Evolutionary conservation across 2,888 invertebrate species (phyloP), one percentile per base, ranked within the genome.

Genomic region (Chydorus sphaericus): DNA sequence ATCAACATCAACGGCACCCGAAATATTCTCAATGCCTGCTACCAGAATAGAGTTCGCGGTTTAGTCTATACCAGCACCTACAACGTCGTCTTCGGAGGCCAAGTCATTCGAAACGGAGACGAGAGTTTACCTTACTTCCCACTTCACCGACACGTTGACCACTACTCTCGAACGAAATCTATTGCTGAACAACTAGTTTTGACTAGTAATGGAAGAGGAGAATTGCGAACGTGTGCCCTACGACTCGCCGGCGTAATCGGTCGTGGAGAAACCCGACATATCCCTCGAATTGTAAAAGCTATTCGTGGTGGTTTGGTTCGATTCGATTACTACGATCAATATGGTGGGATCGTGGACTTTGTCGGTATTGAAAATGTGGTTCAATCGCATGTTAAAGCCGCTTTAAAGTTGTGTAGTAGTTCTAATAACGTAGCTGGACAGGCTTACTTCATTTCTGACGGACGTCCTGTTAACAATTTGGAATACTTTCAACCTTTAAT

Each of bases 11-110:
- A 61, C 16, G 73, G 73, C 30, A 71, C 70, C 18, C 59, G 64
- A 39, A 69, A 69, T 61, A 67, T 71, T 3, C 62, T 73, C 2
- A 50, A 64, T 66, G 70, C 67, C 1, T 71, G 71, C 61, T 33
- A 60, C 28, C 54, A 62, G 28, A 60, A 62, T 28, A 63, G 66
- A 49, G 66, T 70, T 3, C 59, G 61, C 4, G 63, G 68, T 11
- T 62, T 73, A 29, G 69, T 73, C 8, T 72, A 71, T 63, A 71
- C 72, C 4, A 71, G 71, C 59, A 70, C 72, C 1, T 70, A 69
- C 62, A 71, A 72, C 60, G 70, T 71, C 7, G 66, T 72, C n/a
- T 72, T 69, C 65, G 70, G 71, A 14, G 70, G 72, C n/a, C 63
- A 70, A 58, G 67, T 65, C 55, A 69, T 73, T 18, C 52, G 59